A percentile compares a stretch with the other conserved stretches of the same genome.
These are phyloP conservation scores for Lycocerus yunnanus DNA, from an alignment of 2,888 invertebrate species.

Conservation along the genomic window DNA sequence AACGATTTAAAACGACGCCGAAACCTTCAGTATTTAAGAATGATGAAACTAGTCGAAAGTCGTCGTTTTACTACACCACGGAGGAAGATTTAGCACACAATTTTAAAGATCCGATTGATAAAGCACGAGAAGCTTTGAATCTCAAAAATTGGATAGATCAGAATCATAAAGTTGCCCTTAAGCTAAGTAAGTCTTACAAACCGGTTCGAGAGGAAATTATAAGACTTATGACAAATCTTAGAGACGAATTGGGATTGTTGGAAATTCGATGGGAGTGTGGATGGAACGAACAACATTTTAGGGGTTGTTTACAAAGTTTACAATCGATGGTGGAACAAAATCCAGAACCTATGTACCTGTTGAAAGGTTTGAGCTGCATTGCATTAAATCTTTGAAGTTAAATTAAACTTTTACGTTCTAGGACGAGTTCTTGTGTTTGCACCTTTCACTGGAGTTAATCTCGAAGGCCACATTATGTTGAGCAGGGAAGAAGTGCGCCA, in stretches of 20 bases:
- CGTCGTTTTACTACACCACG: not conserved
- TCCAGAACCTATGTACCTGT: conserved; percentile 67
- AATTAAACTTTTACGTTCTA: conserved; percentile 50
- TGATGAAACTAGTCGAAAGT: not conserved
- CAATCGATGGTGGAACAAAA: conserved; percentile 77
- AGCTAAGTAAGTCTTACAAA: conserved; percentile 67
- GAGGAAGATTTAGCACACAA: conserved; percentile 48
- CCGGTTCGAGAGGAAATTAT: conserved; percentile 77
- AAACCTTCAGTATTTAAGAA: too few species aligned
- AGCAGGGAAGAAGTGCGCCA: conserved; percentile 92
- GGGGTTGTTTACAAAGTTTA: conserved; percentile 88
- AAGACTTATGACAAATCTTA: conserved; percentile 65
- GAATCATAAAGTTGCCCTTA: conserved; percentile 70
- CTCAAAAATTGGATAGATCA: conserved; percentile 71
- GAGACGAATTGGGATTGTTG: conserved; percentile 61
- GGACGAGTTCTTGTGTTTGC: conserved; percentile 84
- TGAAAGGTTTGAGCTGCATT: conserved; percentile 60
- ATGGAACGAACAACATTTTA: conserved; percentile 87
- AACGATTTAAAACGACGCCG: conserved; percentile 41
- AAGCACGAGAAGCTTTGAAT: conserved; percentile 49
- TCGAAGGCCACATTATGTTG: conserved; percentile 88
- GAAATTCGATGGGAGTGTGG: conserved; percentile 80
- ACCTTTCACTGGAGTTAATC: conserved; percentile 86
- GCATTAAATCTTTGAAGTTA: not conserved
- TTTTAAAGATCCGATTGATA: conserved; percentile 57